Base-by-base conservation (phyloP, 2,113 vertebrate species). In the Ibidorhyncha struthersii region DNA sequence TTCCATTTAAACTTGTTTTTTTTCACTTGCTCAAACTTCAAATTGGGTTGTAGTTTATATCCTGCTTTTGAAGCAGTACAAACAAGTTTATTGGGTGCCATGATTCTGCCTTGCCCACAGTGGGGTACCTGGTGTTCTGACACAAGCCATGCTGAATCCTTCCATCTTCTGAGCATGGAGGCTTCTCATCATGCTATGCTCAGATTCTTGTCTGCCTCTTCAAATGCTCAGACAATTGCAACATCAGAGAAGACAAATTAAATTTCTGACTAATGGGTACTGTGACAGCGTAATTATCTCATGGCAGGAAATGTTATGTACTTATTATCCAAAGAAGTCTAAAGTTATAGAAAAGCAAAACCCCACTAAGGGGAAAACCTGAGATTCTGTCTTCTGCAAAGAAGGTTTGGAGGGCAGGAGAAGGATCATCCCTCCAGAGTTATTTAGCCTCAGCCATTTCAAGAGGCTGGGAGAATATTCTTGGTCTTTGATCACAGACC, bases 281-380 rank as follows among this genome's bases (percentile, higher is more conserved):
- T 32, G 45, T 59, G 71, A 49, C n/a, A 96, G 30, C 2, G 0
- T 40, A 95, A 96, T 90, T 91, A 71, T n/a, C 67, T 94, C 86
- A 62, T 73, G 26, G 45, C 79, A 83, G 62, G 80, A 90, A 96
- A 77, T 4, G 45, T 77, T 69, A 62, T 84, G 87, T 94, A 78
- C 67, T 93, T 85, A 66, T 90, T 83, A 89, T 49, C 36, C 29
- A 92, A 82, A 77, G 29, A 93, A 47, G 9, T 40, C 34, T 47
- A 66, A 79, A 90, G 27, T 40, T 73, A 89, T n/a, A 92, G 58
- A 52, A 93, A 89, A 89, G 29, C 26, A 80, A 92, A 93, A 69
- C 36, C 13, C 13, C 80, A 10, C 30, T 17, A 62, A 83, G 18
- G 6, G 11, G 10, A 73, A 92, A 82, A 50, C 2, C 27, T 90